Conservation (phyloP, 2,888 invertebrate species). For the Drosophila nigricruria region DNA sequence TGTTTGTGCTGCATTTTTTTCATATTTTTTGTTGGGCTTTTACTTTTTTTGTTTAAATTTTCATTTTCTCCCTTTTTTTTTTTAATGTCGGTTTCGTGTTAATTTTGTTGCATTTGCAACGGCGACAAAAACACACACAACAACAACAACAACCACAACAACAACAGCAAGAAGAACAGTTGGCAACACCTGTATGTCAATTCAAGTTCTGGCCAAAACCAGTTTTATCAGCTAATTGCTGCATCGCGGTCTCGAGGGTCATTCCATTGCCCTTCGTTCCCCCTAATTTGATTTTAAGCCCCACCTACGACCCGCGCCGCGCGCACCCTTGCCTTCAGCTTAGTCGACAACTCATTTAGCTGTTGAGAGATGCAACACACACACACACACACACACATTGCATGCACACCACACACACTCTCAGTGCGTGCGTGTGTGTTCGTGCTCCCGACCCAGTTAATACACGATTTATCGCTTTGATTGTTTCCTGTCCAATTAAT, state of each 20-base stretch:
- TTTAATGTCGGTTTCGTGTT: not conserved
- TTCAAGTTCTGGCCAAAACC: slow-evolving; percentile 30
- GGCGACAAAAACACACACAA: not conserved
- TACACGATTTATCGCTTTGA: slow-evolving; percentile 1
- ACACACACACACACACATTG: not conserved
- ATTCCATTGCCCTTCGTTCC: slow-evolving; percentile 6
- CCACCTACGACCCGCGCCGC: not conserved
- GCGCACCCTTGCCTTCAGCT: not conserved
- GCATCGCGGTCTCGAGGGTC: slow-evolving; percentile 10
- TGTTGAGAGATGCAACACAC: slow-evolving; percentile 7
- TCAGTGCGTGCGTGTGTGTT: not conserved
- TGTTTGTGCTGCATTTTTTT: slow-evolving; percentile 2
- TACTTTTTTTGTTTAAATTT: not conserved
- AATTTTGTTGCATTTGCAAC: not conserved
- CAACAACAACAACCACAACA: not conserved
- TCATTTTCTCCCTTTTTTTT: not conserved
- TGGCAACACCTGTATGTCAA: slow-evolving; percentile 16
- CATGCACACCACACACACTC: not conserved
- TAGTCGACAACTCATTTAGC: slow-evolving; percentile 9
- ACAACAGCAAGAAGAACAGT: not conserved
- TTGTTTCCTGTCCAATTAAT: slow-evolving; percentile 2
- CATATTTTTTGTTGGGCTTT: not conserved
- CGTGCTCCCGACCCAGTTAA: slow-evolving; percentile 8
- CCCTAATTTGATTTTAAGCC: slow-evolving; percentile 9
- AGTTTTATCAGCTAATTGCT: slow-evolving; percentile 38